These are phyloP conservation scores for Lasioglossum marginatum DNA, from an alignment of 2,888 invertebrate species.

Conservation along the genomic window DNA sequence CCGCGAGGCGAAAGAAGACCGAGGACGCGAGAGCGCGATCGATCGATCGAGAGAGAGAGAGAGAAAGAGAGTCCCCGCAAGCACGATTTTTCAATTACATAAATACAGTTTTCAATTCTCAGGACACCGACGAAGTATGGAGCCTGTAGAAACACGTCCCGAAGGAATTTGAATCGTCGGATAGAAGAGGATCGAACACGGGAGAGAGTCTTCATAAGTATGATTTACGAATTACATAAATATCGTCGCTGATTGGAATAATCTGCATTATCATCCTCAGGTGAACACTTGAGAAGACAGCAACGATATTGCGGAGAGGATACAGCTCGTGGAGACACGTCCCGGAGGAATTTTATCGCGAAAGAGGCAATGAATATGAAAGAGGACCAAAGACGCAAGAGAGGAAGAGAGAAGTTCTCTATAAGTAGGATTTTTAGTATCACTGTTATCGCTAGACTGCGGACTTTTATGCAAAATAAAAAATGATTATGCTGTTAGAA, in stretches of 20 bases:
- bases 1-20: background rate
- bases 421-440: background rate
- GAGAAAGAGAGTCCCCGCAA: background rate
- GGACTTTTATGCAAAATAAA: background rate
- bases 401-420: background rate
- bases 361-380: background rate
- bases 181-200: background rate
- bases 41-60: background rate
- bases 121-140: background rate
- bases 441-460: background rate
- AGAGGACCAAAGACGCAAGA: background rate
- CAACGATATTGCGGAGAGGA: background rate
- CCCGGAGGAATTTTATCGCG: background rate
- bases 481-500: background rate
- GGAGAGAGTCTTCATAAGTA: background rate
- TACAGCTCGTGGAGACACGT: background rate
- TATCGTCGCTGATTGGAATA: background rate
- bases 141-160: background rate
- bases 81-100: slow-evolving; percentile 6
- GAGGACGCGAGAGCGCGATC: background rate
- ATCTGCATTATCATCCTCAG: background rate
- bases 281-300: background rate
- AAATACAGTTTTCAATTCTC: background rate
- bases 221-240: background rate
- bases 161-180: background rate